Base-by-base conservation (phyloP, 2,113 vertebrate genomes). In the Hypomesus transpacificus region DNA sequence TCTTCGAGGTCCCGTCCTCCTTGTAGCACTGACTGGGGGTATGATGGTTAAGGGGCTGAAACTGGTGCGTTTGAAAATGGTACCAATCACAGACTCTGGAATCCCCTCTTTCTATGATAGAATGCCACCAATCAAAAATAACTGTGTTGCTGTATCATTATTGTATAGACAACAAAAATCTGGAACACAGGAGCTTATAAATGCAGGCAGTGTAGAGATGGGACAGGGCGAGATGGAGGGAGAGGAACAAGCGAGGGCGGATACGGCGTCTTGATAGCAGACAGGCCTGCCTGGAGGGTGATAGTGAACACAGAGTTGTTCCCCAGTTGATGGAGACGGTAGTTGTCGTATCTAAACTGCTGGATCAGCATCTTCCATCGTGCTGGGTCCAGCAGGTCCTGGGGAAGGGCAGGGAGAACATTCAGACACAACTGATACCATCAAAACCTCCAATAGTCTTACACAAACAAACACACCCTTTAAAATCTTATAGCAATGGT, bases 201-300 rank as follows among this genome's bases (percentile, higher is more conserved):
- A 7, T 46, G 39, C 39, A 46, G 39, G 13, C 8, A 11, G 39
- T 13, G 39, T 46, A 46, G 39, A 46, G 39, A 46, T 46, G 9
- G 39, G 39, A 46, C 39, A 34, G 7, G 31, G 31, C n/a, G 31
- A 34, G 31, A 46, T 46, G 39, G 39, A 46, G 24, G 39, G 54
- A 14, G 51, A 28, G 2, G 28, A 39, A 22, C 3, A 13, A 8
- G 54, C 9, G 61, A 59, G 57, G 68, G 75, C 95, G 94, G 97
- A 99, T 99, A 99, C 97, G 97, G 97, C 69, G 97, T 99, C 93
- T 99, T 99, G 79, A 99, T 99, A 80, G 97, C 97, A 28, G 97
- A 99, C 77, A 99, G 95, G 65, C 97, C 97, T 14, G 97, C 97
- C 91, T 99, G 97, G 62, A 99, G 93, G 31, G 97, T 99, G 85